Conservation (phyloP, 1,140 invertebrate species). For the Cyclargus thomasi region DNA sequence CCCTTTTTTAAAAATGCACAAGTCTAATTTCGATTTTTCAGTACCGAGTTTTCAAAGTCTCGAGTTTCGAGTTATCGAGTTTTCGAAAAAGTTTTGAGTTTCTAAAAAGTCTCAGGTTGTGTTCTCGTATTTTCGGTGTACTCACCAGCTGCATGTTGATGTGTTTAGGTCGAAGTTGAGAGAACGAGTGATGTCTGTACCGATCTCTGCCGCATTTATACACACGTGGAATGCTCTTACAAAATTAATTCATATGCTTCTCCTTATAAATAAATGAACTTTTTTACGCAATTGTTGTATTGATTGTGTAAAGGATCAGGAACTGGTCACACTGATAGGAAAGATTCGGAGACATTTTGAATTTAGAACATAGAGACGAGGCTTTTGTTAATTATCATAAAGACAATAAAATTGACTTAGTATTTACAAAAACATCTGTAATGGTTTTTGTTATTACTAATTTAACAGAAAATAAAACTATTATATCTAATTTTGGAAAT, state of each 20-base stretch:
- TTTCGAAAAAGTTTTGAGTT: not conserved
- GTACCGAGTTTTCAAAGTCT: not conserved
- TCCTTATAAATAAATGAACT: conserved; percentile 58
- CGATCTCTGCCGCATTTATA: conserved; percentile 40
- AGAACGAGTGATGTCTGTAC: conserved; percentile 42
- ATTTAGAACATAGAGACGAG: not conserved
- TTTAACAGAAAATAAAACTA: too few species aligned
- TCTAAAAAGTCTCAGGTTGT: too few species aligned
- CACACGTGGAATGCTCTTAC: conserved; percentile 45
- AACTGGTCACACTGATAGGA: not conserved
- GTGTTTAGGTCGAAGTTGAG: conserved; percentile 52
- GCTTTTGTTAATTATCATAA: not conserved
- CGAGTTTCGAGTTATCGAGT: not conserved
- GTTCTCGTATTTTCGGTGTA: conserved; percentile 18
- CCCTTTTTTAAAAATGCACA: too few species aligned
- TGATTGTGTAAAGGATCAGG: conserved; percentile 17
- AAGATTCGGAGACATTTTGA: not conserved
- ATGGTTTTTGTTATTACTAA: too few species aligned
- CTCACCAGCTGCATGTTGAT: conserved; percentile 64
- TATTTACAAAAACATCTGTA: too few species aligned
- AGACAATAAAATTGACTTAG: too few species aligned
- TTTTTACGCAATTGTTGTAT: conserved; percentile 49
- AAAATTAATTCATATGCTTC: conserved; percentile 63
- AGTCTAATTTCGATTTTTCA: not conserved
- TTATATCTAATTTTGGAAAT: too few species aligned